Evolutionary conservation across 2,888 invertebrate genomes (phyloP).

Genomic region (Seira sanloemensis): DNA sequence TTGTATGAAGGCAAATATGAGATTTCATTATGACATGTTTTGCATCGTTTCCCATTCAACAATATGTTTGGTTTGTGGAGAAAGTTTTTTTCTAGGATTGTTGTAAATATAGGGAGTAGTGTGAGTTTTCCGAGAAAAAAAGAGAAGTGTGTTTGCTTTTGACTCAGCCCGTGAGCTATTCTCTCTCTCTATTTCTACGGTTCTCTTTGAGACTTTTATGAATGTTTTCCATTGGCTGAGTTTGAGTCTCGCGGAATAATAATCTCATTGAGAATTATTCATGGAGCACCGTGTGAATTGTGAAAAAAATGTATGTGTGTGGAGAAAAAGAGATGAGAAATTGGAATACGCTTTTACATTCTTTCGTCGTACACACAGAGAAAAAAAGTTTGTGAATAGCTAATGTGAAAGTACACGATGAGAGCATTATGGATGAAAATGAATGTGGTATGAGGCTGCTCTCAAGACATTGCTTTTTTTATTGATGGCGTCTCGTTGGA

Average conservation of each 20-base stretch:
- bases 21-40: not conserved
- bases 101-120: not conserved
- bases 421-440: too few relatives aligned
- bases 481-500: too few relatives aligned
- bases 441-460: too few relatives aligned
- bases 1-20: not conserved
- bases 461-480: too few relatives aligned
- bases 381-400: too few relatives aligned
- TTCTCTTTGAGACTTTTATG: not conserved
- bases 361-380: not conserved
- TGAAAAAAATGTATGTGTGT: too few relatives aligned
- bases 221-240: not conserved
- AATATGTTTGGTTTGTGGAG: not conserved
- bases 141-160: conserved; percentile 3
- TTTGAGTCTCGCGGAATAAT: not conserved
- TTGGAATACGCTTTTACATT: not conserved
- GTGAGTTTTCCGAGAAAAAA: not conserved
- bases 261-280: not conserved
- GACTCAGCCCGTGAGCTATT: not conserved
- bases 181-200: not conserved
- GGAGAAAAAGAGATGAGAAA: not conserved
- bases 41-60: not conserved
- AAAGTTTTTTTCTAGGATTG: not conserved
- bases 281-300: not conserved
- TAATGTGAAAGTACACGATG: too few relatives aligned